A percentile compares a stretch with the other conserved stretches of the same genome.
phyloP scores from a whole-genome alignment of 2,888 invertebrate species.

The Polietes domitor region DNA sequence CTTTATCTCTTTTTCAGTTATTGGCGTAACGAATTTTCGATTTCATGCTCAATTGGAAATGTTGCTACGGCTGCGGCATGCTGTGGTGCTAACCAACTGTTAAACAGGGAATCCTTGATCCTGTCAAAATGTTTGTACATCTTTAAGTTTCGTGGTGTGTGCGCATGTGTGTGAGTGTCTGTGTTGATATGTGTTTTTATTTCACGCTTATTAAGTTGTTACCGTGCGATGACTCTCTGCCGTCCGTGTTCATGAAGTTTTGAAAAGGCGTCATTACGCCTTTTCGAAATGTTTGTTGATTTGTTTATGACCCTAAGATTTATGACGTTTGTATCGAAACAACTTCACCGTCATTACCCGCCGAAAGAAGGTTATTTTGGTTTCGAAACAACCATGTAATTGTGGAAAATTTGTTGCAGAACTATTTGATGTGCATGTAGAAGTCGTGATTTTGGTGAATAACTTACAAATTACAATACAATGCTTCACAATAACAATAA shows the following conservation, averaged over 20 bases:
- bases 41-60: slow-evolving; percentile 62
- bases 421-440: too few species aligned
- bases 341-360: not conserved
- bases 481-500: too few species aligned
- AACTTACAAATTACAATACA: too few species aligned
- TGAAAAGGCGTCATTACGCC: slow-evolving; percentile 27
- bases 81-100: slow-evolving; percentile 42
- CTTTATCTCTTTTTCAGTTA: slow-evolving; percentile 23
- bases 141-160: slow-evolving; percentile 2
- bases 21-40: slow-evolving; percentile 61
- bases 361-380: not conserved
- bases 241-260: slow-evolving; percentile 8
- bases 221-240: slow-evolving; percentile 25
- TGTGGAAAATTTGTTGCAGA: slow-evolving; percentile 21
- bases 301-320: slow-evolving; percentile 53
- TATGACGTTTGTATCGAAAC: slow-evolving; percentile 50
- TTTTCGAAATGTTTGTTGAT: slow-evolving; percentile 46
- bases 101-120: slow-evolving; percentile 55
- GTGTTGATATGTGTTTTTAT: slow-evolving; percentile 30
- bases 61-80: not conserved
- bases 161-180: not conserved
- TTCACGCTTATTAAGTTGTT: slow-evolving; percentile 63
- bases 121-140: slow-evolving; percentile 64
- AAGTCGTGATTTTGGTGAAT: too few species aligned
- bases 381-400: slow-evolving; percentile 44